Evolutionary conservation across 2,888 invertebrate genomes (phyloP), one percentile per base, ranked within the genome.

Genomic region (Macaria liturata): DNA sequence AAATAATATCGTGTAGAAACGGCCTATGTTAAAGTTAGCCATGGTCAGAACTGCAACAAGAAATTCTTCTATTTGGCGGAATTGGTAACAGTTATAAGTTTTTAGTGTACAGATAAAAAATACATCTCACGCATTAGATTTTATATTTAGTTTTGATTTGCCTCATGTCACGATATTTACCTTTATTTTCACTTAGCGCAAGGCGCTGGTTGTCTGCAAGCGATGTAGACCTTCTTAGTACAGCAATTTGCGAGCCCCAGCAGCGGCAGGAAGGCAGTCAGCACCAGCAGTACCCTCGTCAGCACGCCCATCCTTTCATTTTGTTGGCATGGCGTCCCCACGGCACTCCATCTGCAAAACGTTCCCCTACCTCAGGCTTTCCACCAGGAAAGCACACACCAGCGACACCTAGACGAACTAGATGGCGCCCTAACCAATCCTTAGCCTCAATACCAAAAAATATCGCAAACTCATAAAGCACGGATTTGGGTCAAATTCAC

Each of bases 141-240:
- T 20, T 20, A 20, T 20, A 20, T 20, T 20, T 20, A 37, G 34
- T 7, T 37, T 37, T 7, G 3, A 37, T 37, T 37, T 7, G 34
- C 34, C 0, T 37, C 34, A 37, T 4, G 7, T 37, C 34, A 37
- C 34, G 5, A 6, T 20, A 42, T 51, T 63, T 42, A 66, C 65
- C 50, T 59, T 52, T 39, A 58, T 54, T 57, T 59, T 76, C 66
- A 83, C 74, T 87, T 84, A 61, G 68, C 77, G 62, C 86, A 87
- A 63, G 87, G 86, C 3, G 83, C 83, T 0, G 87, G 87, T 8
- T 78, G 58, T 61, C 84, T 77, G 74, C 87, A 87, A 59, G 85
- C 83, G 32, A 87, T 82, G 62, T 86, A 87, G 5, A 84, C 81
- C 59, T 86, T 87, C 63, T 64, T 84, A 3, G 85, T 84, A 67